Evolutionary conservation across 2,113 vertebrate genomes (phyloP).

Genomic region (Phainopepla nitens): DNA sequence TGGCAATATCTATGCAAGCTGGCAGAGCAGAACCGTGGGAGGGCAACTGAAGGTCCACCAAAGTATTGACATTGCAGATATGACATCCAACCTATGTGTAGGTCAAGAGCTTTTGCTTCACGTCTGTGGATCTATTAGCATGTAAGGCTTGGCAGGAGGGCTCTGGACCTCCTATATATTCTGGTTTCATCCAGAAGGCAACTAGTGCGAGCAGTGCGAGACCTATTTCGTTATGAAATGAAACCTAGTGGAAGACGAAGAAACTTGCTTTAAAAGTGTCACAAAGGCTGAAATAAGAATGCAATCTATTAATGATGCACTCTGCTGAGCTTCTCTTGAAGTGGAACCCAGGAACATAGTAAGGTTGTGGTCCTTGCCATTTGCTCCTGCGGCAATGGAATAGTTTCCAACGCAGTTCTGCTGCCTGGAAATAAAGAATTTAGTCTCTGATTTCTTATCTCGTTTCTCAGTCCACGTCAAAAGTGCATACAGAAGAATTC

Average conservation of each 20-base stretch:
- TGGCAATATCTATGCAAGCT: neutral
- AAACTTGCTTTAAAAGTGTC: neutral
- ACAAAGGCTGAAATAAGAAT: neutral
- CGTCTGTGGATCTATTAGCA: neutral
- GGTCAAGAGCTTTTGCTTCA: neutral
- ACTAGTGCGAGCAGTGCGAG: neutral
- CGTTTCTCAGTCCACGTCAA: fast-evolving
- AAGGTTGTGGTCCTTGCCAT: neutral
- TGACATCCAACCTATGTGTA: fast-evolving
- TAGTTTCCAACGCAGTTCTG: neutral
- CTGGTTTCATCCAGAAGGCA: neutral
- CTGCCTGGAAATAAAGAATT: neutral
- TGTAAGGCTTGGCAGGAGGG: neutral
- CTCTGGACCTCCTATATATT: neutral
- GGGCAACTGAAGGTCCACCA: neutral
- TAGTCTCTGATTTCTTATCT: neutral
- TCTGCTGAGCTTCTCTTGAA: neutral
- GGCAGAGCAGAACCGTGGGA: neutral
- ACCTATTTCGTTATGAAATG: neutral
- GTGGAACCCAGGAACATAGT: neutral
- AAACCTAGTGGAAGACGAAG: neutral
- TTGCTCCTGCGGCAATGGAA: neutral
- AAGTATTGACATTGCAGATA: neutral
- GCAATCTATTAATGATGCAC: neutral
- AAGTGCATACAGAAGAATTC: neutral